A percentile compares a stretch with the other conserved stretches of the same genome.
Conservation (phyloP, 2,797 vertebrate genomes). For the Hozukius guyotensis region DNA sequence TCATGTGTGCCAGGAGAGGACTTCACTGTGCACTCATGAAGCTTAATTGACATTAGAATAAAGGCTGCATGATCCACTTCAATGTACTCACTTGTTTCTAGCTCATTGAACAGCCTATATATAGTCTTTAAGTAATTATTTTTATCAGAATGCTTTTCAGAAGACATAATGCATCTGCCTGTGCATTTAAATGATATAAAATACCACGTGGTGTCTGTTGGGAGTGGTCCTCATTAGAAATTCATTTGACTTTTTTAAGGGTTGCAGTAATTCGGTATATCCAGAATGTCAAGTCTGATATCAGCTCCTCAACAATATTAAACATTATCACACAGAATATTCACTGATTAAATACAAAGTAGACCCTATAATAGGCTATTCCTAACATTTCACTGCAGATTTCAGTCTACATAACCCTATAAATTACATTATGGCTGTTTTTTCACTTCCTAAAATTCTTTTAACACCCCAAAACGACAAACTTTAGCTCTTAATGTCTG, state of each 20-base stretch:
- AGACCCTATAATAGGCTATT: not conserved
- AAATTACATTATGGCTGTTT: not conserved
- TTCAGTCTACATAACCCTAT: not conserved
- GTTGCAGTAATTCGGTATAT: not conserved
- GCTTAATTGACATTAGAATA: not conserved
- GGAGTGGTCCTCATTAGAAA: conserved; percentile 14
- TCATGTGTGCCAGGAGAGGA: not conserved
- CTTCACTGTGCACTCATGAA: not conserved
- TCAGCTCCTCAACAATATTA: not conserved
- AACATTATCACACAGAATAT: not conserved
- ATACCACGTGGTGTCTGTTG: not conserved
- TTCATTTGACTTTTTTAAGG: not conserved
- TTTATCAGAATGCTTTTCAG: not conserved
- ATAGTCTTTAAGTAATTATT: not conserved
- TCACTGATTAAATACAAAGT: not conserved
- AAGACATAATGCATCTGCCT: not conserved
- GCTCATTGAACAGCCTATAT: too few relatives aligned
- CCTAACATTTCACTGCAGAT: not conserved
- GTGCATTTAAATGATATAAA: not conserved
- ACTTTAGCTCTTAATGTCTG: not conserved
- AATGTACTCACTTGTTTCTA: not conserved
- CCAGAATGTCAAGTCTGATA: not conserved
- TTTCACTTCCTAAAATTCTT: not conserved
- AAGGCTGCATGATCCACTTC: not conserved
- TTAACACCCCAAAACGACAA: not conserved